Evolutionary conservation across 2,113 vertebrate species (phyloP), one percentile per base, ranked within the genome.

Genomic region (Trachemys scripta): DNA sequence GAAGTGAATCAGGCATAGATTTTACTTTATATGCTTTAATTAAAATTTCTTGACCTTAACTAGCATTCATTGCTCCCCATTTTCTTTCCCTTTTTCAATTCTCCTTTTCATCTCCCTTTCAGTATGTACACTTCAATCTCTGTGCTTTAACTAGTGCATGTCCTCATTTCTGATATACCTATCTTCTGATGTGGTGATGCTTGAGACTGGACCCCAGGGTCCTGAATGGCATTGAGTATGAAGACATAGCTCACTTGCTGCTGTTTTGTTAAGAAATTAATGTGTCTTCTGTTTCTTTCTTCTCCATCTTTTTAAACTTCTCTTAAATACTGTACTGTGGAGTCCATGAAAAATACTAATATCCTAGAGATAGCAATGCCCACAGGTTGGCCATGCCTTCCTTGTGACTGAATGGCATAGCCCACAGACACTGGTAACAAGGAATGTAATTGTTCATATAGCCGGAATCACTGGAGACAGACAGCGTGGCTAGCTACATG

Each of bases 401-500:
- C 19, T 20, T n/a, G n/a, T 72, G 19, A 72, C n/a, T 10, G n/a
- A 19, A n/a, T 72, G 19, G 35, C 81, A 86, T 69, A 54, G 76
- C 76, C 14, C 3, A 76, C 31, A 72, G 13, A 4, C 3, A 69
- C 95, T 2, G 2, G 6, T 80, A 91, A 8, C 1, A 88, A 25
- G 1, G 88, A 93, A 86, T 76, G 6, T 10, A 56, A 3, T 49
- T 83, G n/a, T 57, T 82, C 14, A 35, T 10, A 65, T 2, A 84
- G 1, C 11, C 35, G 10, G 16, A 89, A 90, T 78, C 4, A 76
- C 5, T 35, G 38, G 16, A 92, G 93, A 1, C 31, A 51, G 2
- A 87, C 29, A 87, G 3, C 6, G 42, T 1, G 85, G 2, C 65
- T 25, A 0, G 31, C 2, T 3, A 1, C 25, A 3, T 59, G 6